Evolutionary conservation across 2,797 vertebrate species (phyloP).

Genomic region (Lepilemur ruficaudatus): DNA sequence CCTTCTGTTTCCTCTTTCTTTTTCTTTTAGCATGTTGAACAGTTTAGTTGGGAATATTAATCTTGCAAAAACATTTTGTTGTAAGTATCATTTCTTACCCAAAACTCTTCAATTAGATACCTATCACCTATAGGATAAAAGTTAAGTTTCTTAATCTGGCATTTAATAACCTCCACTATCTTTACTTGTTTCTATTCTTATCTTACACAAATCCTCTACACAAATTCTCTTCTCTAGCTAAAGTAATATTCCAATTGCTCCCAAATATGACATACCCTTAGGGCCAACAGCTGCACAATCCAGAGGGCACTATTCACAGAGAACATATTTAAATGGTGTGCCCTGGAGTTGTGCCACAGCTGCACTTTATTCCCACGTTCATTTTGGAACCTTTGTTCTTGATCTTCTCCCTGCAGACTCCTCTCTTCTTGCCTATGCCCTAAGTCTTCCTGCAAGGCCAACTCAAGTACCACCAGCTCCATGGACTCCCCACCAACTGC

Average conservation of each 20-base stretch:
- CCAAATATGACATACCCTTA: not conserved
- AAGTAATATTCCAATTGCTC: not conserved
- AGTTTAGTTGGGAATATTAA: not conserved
- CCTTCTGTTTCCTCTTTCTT: not conserved
- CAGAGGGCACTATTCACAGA: not conserved
- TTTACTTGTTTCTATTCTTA: not conserved
- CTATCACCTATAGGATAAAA: not conserved
- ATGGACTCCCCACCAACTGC: not conserved
- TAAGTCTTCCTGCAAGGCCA: not conserved
- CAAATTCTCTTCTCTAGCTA: not conserved
- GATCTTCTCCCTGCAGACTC: not conserved
- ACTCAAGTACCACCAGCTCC: not conserved
- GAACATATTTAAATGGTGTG: not conserved
- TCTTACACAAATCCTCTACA: not conserved
- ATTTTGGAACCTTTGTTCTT: not conserved
- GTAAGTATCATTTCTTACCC: not conserved
- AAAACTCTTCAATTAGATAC: constrained; percentile 2
- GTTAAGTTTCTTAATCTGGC: not conserved
- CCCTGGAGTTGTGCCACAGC: not conserved
- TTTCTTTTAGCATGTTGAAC: not conserved
- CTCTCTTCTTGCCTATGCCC: not conserved
- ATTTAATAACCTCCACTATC: not conserved
- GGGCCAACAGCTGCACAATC: not conserved
- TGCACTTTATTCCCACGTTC: not conserved
- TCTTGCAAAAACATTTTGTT: constrained; percentile 9